Evolutionary conservation across 2,888 invertebrate species (phyloP).

Genomic region (Lutraria lutraria): DNA sequence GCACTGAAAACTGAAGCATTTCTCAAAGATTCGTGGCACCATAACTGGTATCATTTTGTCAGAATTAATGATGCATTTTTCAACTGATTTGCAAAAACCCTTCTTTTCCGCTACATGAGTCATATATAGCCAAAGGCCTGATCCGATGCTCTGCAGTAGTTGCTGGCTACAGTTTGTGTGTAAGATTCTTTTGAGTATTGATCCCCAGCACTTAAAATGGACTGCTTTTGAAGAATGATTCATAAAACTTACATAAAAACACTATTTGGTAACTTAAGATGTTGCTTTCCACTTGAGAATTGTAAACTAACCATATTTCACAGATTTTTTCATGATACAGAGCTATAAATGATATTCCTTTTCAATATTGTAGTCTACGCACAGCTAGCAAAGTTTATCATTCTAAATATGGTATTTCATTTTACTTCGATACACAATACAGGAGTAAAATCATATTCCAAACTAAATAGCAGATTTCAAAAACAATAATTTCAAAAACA

Average conservation of each 20-base stretch:
- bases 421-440: too few relatives aligned
- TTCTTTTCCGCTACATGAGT: neutral
- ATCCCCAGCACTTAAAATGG: neutral
- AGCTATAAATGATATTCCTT: constrained; percentile 3
- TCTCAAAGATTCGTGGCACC: constrained; percentile 11
- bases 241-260: neutral
- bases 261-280: constrained; percentile 13
- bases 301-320: neutral
- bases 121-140: constrained; percentile 10
- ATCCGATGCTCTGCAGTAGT: neutral
- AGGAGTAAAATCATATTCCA: too few relatives aligned
- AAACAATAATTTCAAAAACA: too few relatives aligned
- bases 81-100: constrained; percentile 21
- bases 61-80: constrained; percentile 27
- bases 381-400: neutral
- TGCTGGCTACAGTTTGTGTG: neutral
- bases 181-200: constrained; percentile 8
- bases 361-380: neutral
- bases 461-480: too few relatives aligned
- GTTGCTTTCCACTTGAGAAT: constrained; percentile 1
- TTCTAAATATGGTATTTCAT: neutral
- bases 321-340: neutral
- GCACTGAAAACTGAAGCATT: neutral
- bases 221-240: neutral
- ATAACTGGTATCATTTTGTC: constrained; percentile 20